Evolutionary conservation across 1,140 invertebrate species (phyloP).

Genomic region (Drosophila pachea): DNA sequence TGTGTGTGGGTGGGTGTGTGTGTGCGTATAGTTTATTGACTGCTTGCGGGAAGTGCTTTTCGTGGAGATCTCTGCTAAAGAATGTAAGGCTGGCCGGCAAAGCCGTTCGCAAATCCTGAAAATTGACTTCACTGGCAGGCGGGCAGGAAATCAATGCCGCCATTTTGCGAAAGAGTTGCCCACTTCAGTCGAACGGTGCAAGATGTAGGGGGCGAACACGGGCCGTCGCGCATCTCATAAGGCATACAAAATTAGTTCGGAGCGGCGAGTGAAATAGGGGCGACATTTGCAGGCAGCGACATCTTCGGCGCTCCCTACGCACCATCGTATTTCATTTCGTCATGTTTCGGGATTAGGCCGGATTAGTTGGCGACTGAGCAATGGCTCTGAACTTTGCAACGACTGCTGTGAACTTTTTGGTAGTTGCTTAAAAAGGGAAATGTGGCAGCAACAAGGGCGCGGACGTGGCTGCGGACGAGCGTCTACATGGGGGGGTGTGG

Average conservation of each 20-base stretch:
- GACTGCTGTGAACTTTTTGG: constrained; percentile 50
- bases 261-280: constrained; percentile 17
- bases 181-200: constrained; percentile 3
- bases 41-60: constrained; percentile 76
- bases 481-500: constrained; percentile 1
- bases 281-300: constrained; percentile 19
- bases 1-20: constrained; percentile 32
- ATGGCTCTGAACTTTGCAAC: constrained; percentile 72
- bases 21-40: constrained; percentile 76
- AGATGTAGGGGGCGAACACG: not conserved
- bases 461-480: constrained; percentile 33
- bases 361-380: constrained; percentile 76
- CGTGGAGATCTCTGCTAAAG: constrained; percentile 72
- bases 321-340: constrained; percentile 79
- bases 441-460: constrained; percentile 71
- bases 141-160: constrained; percentile 71
- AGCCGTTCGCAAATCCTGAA: constrained; percentile 73
- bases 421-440: constrained; percentile 59
- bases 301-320: constrained; percentile 56
- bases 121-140: constrained; percentile 64
- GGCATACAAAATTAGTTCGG: constrained; percentile 73
- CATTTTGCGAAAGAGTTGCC: constrained; percentile 74
- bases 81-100: constrained; percentile 67
- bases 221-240: constrained; percentile 47
- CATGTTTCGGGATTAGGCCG: constrained; percentile 78